These are phyloP conservation scores for Mycetomoellerius zeteki DNA, from an alignment of 1,140 invertebrate species.

Conservation along the genomic window DNA sequence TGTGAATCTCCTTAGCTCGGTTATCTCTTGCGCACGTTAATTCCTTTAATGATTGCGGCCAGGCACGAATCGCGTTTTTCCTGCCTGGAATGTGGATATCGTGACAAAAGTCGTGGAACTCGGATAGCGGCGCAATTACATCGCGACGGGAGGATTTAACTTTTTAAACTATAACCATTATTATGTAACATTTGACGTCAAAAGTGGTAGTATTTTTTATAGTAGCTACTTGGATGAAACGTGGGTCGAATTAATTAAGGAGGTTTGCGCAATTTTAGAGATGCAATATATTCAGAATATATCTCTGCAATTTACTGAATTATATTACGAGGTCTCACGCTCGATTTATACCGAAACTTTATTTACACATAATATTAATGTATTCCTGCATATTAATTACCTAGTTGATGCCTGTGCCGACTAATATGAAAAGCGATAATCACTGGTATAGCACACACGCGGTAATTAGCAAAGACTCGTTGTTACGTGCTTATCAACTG, in stretches of 20 bases:
- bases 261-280: conserved; percentile 1
- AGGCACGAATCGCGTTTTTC: conserved; percentile 63
- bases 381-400: conserved; percentile 44
- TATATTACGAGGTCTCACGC: not conserved
- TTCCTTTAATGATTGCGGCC: conserved; percentile 63
- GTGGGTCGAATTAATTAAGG: conserved; percentile 48
- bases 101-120: conserved; percentile 63
- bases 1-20: conserved; percentile 61
- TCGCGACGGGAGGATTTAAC: conserved; percentile 50
- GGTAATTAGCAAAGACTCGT: conserved; percentile 52
- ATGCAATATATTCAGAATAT: not conserved
- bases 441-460: conserved; percentile 34
- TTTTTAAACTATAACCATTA: conserved; percentile 59
- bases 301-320: not conserved
- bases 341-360: not conserved
- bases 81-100: conserved; percentile 48
- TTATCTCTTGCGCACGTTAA: conserved; percentile 61
- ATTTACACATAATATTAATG: conserved; percentile 1
- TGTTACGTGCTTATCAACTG: conserved; percentile 57
- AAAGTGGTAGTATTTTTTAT: conserved; percentile 24
- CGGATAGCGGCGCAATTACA: conserved; percentile 56
- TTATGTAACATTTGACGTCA: conserved; percentile 58
- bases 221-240: conserved; percentile 19
- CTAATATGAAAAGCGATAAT: conserved; percentile 41
- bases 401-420: not conserved